phyloP scores from a whole-genome alignment of 2,888 invertebrate species.

The Erebia ligea region DNA sequence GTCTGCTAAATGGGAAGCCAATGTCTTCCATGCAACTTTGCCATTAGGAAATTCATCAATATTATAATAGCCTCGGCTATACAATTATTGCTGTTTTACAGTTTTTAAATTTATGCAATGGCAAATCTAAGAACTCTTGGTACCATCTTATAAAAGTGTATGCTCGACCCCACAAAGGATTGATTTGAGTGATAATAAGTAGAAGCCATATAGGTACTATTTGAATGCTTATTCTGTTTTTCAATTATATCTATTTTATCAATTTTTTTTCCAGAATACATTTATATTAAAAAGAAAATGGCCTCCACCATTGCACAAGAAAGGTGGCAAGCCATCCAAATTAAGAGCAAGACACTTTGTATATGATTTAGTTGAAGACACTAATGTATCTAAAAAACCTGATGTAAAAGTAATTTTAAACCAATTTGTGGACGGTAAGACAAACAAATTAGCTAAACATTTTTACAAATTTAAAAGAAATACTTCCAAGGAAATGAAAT shows the following conservation, averaged over 20 bases:
- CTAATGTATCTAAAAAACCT: conserved; percentile 73
- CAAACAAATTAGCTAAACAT: neutral
- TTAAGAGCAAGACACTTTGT: conserved; percentile 86
- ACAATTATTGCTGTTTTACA: too few species aligned
- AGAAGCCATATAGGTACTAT: too few species aligned
- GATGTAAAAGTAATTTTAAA: conserved; percentile 87
- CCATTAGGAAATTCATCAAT: too few species aligned
- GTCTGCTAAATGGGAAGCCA: too few species aligned
- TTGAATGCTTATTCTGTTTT: too few species aligned
- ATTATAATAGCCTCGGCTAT: too few species aligned
- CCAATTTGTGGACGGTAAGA: conserved; percentile 86
- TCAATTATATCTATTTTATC: conserved; percentile 36
- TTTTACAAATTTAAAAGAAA: neutral
- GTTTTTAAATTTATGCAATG: too few species aligned
- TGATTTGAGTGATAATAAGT: too few species aligned
- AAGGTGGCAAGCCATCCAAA: conserved; percentile 74
- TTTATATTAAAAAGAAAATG: conserved; percentile 87
- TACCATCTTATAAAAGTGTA: too few species aligned
- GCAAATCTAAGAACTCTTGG: too few species aligned
- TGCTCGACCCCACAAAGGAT: too few species aligned
- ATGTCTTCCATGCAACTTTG: too few species aligned
- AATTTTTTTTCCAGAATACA: conserved; percentile 86
- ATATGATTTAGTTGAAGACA: conserved; percentile 89
- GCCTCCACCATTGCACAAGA: conserved; percentile 84
- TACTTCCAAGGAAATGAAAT: neutral